A percentile compares a stretch with the other conserved stretches of the same genome.
These are phyloP conservation scores for Morbakka virulenta DNA, from an alignment of 30 jellyfish, hydroid and myxozoan species.

Conservation along the genomic window DNA sequence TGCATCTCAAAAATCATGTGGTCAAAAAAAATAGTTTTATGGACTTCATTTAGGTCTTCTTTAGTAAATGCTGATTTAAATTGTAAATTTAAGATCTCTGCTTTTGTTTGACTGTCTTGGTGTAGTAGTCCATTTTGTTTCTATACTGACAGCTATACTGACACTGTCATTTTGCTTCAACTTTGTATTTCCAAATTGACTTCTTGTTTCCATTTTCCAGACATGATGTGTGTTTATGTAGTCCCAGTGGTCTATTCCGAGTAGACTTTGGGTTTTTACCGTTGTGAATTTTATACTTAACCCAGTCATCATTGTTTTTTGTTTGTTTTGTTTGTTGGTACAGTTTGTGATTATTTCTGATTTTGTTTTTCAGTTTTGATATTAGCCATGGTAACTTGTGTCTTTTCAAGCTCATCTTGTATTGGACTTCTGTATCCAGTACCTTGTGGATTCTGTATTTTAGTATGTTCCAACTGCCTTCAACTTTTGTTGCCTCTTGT, in stretches of 20 bases:
- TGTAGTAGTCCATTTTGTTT: not conserved
- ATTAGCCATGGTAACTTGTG: not conserved
- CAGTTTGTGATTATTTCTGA: conserved; percentile 7
- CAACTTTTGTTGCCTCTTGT: no score
- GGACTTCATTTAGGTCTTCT: conserved; percentile 1
- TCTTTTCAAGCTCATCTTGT: no score
- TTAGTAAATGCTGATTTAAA: not conserved
- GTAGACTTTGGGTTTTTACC: no score
- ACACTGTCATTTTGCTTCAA: not conserved
- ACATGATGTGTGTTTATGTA: not conserved
- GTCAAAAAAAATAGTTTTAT: no score
- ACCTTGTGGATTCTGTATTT: no score
- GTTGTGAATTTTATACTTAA: not conserved
- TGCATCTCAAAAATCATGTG: no score
- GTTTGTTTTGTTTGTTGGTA: no score
- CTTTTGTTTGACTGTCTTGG: not conserved
- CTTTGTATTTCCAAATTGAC: not conserved
- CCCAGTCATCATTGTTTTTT: conserved; percentile 6
- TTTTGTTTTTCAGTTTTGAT: not conserved
- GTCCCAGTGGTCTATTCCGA: not conserved
- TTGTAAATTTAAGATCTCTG: no score
- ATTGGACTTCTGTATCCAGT: no score
- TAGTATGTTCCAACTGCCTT: no score
- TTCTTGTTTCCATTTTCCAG: not conserved
- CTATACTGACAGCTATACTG: not conserved